Percentiles rank a stretch among this genome's conserved stretches.
phyloP scores from a whole-genome alignment of 2,797 vertebrate species.

The Parauchenoglanis punctatus region DNA sequence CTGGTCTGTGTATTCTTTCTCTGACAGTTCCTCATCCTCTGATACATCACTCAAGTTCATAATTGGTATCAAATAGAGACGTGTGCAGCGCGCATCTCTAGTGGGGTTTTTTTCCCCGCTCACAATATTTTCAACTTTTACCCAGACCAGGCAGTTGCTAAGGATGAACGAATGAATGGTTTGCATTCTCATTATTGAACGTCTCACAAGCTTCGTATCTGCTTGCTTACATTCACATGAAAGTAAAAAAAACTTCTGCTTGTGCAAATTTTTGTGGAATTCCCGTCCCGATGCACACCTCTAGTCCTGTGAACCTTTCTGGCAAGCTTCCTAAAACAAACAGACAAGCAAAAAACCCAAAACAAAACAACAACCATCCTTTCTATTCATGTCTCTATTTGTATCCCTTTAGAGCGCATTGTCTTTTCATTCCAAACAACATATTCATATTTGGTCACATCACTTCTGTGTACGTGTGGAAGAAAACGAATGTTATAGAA shows the following conservation, averaged over 20 bases:
- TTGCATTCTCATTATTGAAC: neutral
- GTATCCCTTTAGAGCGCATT: neutral
- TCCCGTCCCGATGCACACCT: neutral
- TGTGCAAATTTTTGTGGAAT: neutral
- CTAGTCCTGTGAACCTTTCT: neutral
- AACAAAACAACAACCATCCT: neutral
- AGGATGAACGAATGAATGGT: neutral
- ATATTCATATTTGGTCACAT: neutral
- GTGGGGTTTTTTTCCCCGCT: neutral
- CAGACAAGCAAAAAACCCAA: neutral
- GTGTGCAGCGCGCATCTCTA: neutral
- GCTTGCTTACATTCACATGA: neutral
- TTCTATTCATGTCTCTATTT: neutral
- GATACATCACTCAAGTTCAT: neutral
- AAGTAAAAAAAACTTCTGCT: neutral
- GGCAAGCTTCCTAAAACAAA: neutral
- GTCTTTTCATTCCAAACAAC: neutral
- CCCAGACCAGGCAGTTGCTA: neutral
- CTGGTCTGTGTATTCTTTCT: neutral
- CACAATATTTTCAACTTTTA: neutral
- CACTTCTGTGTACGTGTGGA: neutral
- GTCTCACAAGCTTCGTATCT: neutral
- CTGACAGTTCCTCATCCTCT: neutral
- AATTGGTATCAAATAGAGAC: neutral
- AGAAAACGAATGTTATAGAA: neutral